Evolutionary conservation across 2,113 vertebrate species (phyloP).

Genomic region (Tor tambroides): DNA sequence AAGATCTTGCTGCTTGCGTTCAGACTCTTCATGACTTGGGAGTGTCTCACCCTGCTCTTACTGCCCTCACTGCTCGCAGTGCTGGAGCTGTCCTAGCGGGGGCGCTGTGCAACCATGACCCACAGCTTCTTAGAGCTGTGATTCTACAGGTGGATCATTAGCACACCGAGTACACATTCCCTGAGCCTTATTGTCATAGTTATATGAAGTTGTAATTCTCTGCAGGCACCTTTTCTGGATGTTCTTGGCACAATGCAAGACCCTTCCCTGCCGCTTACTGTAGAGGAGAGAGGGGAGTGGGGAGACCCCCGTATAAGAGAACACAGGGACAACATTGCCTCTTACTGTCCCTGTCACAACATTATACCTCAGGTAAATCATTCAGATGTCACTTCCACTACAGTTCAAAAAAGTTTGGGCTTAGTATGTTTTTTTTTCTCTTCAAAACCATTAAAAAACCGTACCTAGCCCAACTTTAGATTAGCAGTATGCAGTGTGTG

Average conservation of each 20-base stretch:
- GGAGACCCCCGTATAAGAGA: conserved; percentile 83
- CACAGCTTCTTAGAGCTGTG: conserved; percentile 82
- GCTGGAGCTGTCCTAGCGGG: conserved; percentile 92
- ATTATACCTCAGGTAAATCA: conserved; percentile 88
- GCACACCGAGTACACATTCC: no score
- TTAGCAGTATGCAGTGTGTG: neutral
- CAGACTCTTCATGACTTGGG: conserved; percentile 80
- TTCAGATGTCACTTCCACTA: no score
- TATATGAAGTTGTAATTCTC: conserved; percentile 5
- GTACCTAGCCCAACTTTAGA: neutral
- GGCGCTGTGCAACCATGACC: conserved; percentile 86
- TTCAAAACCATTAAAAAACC: neutral
- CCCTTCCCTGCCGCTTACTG: conserved; percentile 84
- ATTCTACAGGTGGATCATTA: conserved; percentile 81
- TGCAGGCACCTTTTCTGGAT: conserved; percentile 93
- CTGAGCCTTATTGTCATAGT: neutral
- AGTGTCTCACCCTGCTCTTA: conserved; percentile 82
- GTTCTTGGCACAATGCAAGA: conserved; percentile 91
- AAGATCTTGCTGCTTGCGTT: conserved; percentile 88
- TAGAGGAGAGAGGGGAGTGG: conserved; percentile 95
- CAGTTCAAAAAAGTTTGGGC: neutral
- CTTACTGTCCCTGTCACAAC: conserved; percentile 92
- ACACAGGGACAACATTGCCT: conserved; percentile 81
- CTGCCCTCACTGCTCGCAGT: conserved; percentile 84
- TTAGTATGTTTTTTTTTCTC: neutral